Evolutionary conservation across 2,888 invertebrate genomes (phyloP), one percentile per base, ranked within the genome.

Genomic region (Callimorpha dominula): DNA sequence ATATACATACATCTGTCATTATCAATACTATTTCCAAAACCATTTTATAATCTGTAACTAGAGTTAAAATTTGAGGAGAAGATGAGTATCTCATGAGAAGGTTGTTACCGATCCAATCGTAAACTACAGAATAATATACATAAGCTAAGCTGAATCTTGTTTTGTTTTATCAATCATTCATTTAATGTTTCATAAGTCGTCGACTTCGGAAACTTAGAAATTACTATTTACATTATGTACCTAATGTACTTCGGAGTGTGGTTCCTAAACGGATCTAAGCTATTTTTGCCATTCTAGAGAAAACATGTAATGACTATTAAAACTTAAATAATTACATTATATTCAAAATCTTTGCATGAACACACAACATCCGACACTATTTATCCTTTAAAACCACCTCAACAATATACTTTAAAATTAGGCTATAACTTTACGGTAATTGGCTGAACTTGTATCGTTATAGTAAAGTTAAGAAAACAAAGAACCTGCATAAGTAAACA

Each of bases 381-480:
- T 12, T 20, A 15, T 9, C 57, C 46, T 57, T 42, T 49, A 65
- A 65, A n/a, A 65, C 49, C 14, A 2, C 49, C 7, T 60, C 20
- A 20, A 43, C 12, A 46, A 14, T 31, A 9, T 20, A 8, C 43
- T 65, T n/a, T 71, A 67, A 71, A 68, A 54, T 68, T 54, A 63
- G 46, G 15, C 46, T 67, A 46, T 57, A 68, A 64, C 17, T 68
- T 68, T 57, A 68, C 40, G 15, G 72, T 46, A 68, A 60, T 68
- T 65, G 65, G 68, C 50, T 20, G 20, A 72, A 72, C 68, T 72
- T 72, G 65, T 68, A 65, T 68, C 68, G 64, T 65, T 72, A 72
- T 46, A 72, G 62, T 54, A 9, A 52, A 72, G 68, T 64, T 72
- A 64, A 50, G 62, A 64, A 68, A 63, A 72, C 68, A 40, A 67